Evolutionary conservation across 1,140 invertebrate species (phyloP).

Genomic region (Onthophagus taurus): DNA sequence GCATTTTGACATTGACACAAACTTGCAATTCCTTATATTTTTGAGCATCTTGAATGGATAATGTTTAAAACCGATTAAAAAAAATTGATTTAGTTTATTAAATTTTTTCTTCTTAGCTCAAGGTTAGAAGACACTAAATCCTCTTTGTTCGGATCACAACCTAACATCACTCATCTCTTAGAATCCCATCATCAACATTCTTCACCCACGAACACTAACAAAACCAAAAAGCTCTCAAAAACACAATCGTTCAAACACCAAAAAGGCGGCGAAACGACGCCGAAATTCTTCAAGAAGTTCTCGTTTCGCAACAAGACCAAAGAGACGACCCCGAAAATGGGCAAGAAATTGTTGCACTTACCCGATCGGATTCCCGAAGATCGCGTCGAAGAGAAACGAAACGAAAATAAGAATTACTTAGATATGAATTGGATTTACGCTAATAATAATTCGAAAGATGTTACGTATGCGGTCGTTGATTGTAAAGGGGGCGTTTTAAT

Average conservation of each 20-base stretch:
- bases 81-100: too few species aligned
- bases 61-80: too few species aligned
- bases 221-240: constrained; percentile 36
- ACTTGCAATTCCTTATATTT: too few species aligned
- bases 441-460: constrained; percentile 26
- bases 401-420: constrained; percentile 6
- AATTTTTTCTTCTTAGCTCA: constrained; percentile 20
- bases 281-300: constrained; percentile 33
- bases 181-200: too few species aligned
- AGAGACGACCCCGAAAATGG: constrained; percentile 22
- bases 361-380: constrained; percentile 10
- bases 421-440: too few species aligned
- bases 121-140: constrained; percentile 28
- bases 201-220: constrained; percentile 32
- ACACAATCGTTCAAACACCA: constrained; percentile 36
- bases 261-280: constrained; percentile 29
- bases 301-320: constrained; percentile 27
- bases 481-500: constrained; percentile 71
- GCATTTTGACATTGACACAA: too few species aligned
- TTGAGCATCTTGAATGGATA: too few species aligned
- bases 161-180: constrained; percentile 36
- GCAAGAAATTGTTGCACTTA: constrained; percentile 18
- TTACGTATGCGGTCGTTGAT: constrained; percentile 63
- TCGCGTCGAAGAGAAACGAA: constrained; percentile 4
- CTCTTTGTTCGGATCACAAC: constrained; percentile 37